Percentiles rank a stretch among this genome's conserved stretches.
phyloP scores from a whole-genome alignment of 2,113 vertebrate species.

The Bambusicola thoracicus region DNA sequence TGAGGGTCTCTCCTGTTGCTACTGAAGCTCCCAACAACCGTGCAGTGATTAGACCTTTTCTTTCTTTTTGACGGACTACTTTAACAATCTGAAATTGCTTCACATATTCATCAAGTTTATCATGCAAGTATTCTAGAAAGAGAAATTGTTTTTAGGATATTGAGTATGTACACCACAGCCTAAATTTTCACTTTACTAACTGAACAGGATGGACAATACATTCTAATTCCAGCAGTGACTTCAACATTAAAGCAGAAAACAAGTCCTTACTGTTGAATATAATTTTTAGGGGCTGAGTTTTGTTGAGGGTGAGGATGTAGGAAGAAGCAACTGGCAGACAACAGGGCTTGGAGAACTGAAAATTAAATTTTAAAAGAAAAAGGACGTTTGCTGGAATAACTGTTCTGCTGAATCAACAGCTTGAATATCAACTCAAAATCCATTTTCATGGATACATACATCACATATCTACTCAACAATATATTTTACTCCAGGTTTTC shows the following conservation, averaged over 20 bases:
- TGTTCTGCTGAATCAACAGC: neutral
- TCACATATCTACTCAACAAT: fast-evolving
- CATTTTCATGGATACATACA: neutral
- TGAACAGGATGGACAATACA: neutral
- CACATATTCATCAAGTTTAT: conserved; percentile 88
- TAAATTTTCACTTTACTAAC: neutral
- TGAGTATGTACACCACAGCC: neutral
- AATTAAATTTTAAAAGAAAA: neutral
- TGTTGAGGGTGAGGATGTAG: neutral
- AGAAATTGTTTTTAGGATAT: conserved; percentile 28
- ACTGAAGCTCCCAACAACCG: conserved; percentile 91
- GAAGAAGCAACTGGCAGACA: neutral
- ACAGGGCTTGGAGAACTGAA: neutral
- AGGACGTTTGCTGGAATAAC: neutral
- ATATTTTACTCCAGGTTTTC: neutral
- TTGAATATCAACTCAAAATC: neutral
- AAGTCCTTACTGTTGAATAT: neutral
- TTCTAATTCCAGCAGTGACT: neutral
- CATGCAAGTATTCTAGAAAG: conserved; percentile 88
- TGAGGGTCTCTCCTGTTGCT: conserved; percentile 92
- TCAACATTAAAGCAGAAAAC: neutral
- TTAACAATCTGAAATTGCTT: conserved; percentile 90
- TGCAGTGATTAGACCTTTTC: conserved; percentile 96
- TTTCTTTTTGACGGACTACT: conserved; percentile 91
- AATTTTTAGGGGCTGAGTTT: neutral